A percentile compares a stretch with the other conserved stretches of the same genome.
phyloP scores from a whole-genome alignment of 2,797 vertebrate species.

The Erithacus rubecula region DNA sequence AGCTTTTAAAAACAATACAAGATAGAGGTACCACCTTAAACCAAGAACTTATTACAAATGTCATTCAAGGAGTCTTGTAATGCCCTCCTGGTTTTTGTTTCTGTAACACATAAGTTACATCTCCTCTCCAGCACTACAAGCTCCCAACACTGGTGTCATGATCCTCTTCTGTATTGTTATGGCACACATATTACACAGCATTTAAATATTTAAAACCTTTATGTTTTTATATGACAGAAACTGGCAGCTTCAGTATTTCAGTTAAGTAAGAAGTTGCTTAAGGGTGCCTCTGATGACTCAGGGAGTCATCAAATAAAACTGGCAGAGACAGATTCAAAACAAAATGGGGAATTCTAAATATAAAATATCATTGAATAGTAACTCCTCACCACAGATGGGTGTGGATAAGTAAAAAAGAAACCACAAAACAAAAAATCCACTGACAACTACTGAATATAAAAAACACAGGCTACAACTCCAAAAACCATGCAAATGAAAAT shows the following conservation, averaged over 20 bases:
- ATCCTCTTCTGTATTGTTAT: not conserved
- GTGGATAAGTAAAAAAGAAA: not conserved
- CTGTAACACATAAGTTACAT: not conserved
- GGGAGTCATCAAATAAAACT: not conserved
- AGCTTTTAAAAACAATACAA: not conserved
- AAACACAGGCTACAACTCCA: not conserved
- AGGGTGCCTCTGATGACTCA: not conserved
- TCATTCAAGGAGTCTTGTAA: not conserved
- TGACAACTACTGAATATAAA: not conserved
- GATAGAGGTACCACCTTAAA: not conserved
- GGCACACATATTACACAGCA: not conserved
- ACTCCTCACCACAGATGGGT: not conserved
- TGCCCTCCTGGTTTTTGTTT: not conserved
- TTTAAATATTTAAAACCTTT: not conserved
- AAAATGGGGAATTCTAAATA: not conserved
- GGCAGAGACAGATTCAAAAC: not conserved
- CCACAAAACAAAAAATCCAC: not conserved
- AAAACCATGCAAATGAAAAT: not conserved
- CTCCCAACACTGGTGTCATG: not conserved
- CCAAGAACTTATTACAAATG: not conserved
- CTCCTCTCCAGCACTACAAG: not conserved
- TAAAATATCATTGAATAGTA: not conserved
- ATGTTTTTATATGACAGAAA: not conserved
- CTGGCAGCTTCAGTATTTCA: not conserved
- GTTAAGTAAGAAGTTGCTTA: not conserved